Conservation (phyloP, 2,797 vertebrate genomes). For the Alcedo atthis region DNA sequence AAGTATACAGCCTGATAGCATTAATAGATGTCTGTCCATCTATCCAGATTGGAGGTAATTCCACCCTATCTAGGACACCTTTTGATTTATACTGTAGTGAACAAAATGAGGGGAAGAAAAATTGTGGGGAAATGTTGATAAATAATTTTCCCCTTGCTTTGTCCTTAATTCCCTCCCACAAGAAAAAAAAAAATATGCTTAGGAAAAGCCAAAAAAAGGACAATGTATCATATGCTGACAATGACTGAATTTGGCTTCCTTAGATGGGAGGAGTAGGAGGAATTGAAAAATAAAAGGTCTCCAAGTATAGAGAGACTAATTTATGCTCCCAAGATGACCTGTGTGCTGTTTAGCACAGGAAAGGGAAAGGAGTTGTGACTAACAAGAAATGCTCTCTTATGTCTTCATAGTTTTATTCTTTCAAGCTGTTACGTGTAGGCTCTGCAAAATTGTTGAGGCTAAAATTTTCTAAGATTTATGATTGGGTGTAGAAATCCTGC, state of each 20-base stretch:
- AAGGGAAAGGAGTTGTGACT: not conserved
- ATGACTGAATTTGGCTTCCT: not conserved
- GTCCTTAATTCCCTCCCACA: not conserved
- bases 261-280: not conserved
- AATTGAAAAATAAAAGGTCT: slow-evolving; percentile 3
- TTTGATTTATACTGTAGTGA: not conserved
- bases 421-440: slow-evolving; percentile 8
- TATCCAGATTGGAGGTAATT: not conserved
- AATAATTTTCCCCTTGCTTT: not conserved
- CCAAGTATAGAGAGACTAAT: not conserved
- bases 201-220: not conserved
- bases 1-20: not conserved
- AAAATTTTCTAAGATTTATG: slow-evolving; percentile 59
- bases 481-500: not conserved
- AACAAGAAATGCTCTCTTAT: slow-evolving; percentile 1
- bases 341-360: not conserved
- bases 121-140: not conserved
- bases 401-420: slow-evolving; percentile 26
- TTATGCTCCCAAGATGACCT: not conserved
- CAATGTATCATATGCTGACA: not conserved
- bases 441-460: slow-evolving; percentile 35
- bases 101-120: not conserved
- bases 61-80: not conserved
- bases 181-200: not conserved
- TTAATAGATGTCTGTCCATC: not conserved